phyloP scores from a whole-genome alignment of 2,888 invertebrate genomes.

The Temnothorax rugatulus region DNA sequence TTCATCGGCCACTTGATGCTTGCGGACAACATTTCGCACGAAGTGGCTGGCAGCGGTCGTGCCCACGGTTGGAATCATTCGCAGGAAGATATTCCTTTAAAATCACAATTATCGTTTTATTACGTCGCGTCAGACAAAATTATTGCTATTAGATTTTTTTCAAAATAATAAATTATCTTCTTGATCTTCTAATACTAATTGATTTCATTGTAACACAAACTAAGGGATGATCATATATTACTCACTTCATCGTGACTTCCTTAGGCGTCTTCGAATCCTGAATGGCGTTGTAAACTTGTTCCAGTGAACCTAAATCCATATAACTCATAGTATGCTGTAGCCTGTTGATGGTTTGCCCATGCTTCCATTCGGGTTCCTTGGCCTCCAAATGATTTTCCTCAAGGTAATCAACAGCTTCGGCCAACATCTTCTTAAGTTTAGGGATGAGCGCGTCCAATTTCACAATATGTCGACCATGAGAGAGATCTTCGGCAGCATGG shows the following conservation, averaged over 20 bases:
- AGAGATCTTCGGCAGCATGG: conserved; percentile 80
- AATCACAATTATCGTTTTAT: not conserved
- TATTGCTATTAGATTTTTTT: not conserved
- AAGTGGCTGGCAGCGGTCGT: conserved; percentile 85
- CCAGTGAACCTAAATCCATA: conserved; percentile 81
- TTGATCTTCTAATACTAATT: not conserved
- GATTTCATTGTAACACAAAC: not conserved
- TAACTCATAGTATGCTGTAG: conserved; percentile 80
- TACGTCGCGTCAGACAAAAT: not conserved
- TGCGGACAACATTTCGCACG: conserved; percentile 83
- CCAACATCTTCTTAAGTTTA: conserved; percentile 80
- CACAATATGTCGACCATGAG: conserved; percentile 81
- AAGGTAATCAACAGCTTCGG: conserved; percentile 82
- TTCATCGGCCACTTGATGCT: conserved; percentile 79
- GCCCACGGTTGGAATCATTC: conserved; percentile 86
- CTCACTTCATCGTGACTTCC: conserved; percentile 74
- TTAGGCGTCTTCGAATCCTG: conserved; percentile 65
- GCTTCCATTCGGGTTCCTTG: conserved; percentile 80
- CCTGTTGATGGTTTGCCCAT: conserved; percentile 82
- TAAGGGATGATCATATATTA: not conserved
- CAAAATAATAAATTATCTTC: not conserved
- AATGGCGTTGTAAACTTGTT: conserved; percentile 76
- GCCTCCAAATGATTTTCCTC: conserved; percentile 82
- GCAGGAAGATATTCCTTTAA: conserved; percentile 84
- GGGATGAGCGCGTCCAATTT: conserved; percentile 76